Conservation (phyloP, 2,797 vertebrate species). For the Brachyalestes nurse region DNA sequence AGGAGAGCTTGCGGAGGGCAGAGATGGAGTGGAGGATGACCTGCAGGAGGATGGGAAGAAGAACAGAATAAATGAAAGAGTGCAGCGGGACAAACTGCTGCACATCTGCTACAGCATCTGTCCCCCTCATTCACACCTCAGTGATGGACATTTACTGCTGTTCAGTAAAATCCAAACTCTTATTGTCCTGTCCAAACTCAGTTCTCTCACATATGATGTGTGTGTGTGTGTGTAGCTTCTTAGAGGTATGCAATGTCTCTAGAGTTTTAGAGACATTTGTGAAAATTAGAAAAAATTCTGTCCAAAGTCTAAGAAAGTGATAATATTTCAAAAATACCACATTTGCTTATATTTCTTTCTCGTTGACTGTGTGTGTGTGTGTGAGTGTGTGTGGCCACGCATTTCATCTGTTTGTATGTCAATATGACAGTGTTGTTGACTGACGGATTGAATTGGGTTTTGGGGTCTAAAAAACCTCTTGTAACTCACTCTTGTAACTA, state of each 20-base stretch:
- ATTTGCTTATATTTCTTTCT: no score
- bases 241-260: no score
- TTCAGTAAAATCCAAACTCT: not conserved
- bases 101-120: conserved; percentile 1
- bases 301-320: no score
- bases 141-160: not conserved
- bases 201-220: not conserved
- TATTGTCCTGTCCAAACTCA: not conserved
- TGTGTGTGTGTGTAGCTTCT: not conserved
- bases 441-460: no score
- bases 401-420: no score
- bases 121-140: not conserved
- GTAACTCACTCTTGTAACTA: no score
- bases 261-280: no score
- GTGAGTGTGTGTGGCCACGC: not conserved
- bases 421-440: no score
- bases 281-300: no score
- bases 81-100: not conserved
- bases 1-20: conserved; percentile 6
- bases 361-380: not conserved
- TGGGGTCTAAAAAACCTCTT: no score
- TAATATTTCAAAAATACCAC: no score
- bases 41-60: conserved; percentile 30
- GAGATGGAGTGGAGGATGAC: conserved; percentile 33
- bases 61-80: conserved; percentile 17